Evolutionary conservation across 2,113 vertebrate species (phyloP), one percentile per base, ranked within the genome.

Genomic region (Bufo bufo): DNA sequence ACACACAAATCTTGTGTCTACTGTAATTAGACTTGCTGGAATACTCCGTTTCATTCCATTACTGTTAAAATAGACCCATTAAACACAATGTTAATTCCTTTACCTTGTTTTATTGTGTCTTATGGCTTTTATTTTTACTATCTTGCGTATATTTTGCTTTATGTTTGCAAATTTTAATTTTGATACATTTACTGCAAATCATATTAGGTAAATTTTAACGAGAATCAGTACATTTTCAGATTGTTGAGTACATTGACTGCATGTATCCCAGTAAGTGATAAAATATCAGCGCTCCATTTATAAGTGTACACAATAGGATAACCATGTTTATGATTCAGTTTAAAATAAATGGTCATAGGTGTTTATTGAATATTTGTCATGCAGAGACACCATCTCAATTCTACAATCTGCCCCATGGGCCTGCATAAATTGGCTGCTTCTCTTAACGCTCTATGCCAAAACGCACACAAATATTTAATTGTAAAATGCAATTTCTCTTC

Each of bases 401-500:
- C 43, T 81, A 56, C 43, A 71, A 87, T 61, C 50, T 87, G 66
- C 86, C 78, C 66, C 71, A 16, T 54, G 71, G 86, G 78, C 52
- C 86, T 49, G 65, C 33, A 87, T 87, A 82, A 82, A 83, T 88
- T 83, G 52, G 19, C 56, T 50, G 47, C 17, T 82, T 83, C 49
- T 61, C 69, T 33, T 20, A 75, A 58, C 43, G 13, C 49, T 43
- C 52, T 83, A 49, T 74, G 47, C 52, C 59, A 58, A 47, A 88
- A 82, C 43, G 17, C 85, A 77, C 56, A 75, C 59, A 74, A 71
- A 82, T 82, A 75, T 75, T 33, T 71, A 54, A 75, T 52, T 74
- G 50, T 80, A 71, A 69, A 10, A 71, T 71, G 52, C 77, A 20
- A 61, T 87, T 74, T 87, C 33, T 82, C 77, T 72, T 69, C 45